Percentiles rank a stretch among this genome's conserved stretches.
Evolutionary conservation across 2,888 invertebrate species (phyloP).

Genomic region (Acleris sparsana): DNA sequence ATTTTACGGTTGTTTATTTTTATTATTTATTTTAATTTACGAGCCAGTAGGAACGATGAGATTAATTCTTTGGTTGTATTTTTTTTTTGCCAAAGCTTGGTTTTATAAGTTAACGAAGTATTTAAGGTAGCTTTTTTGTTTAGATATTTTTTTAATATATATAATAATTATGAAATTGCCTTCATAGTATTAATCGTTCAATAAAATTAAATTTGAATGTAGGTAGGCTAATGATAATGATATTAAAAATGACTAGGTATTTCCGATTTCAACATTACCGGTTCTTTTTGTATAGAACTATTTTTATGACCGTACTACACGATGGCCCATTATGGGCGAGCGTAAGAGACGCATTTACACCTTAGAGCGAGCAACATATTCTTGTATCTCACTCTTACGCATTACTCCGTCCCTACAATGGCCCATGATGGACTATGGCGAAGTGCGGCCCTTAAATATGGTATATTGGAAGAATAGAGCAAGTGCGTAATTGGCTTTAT

Average conservation of each 20-base stretch:
- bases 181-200: conserved; percentile 26
- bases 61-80: conserved; percentile 31
- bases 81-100: conserved; percentile 30
- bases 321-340: no score
- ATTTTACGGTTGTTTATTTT: conserved; percentile 23
- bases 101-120: conserved; percentile 26
- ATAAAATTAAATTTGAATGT: conserved; percentile 16
- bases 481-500: background rate
- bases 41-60: conserved; percentile 17
- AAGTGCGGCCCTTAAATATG: no score
- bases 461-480: background rate
- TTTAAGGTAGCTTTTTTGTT: conserved; percentile 24
- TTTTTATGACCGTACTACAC: no score
- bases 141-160: conserved; percentile 11
- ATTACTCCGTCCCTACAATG: no score
- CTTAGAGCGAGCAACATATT: no score
- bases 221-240: conserved; percentile 25
- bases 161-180: conserved; percentile 23
- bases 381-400: no score
- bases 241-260: conserved; percentile 13
- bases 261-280: conserved; percentile 13
- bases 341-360: no score
- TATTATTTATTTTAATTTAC: conserved; percentile 13
- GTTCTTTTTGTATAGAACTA: background rate
- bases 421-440: no score